Evolutionary conservation across 2,888 invertebrate genomes (phyloP).

Genomic region (Molanna angustata): DNA sequence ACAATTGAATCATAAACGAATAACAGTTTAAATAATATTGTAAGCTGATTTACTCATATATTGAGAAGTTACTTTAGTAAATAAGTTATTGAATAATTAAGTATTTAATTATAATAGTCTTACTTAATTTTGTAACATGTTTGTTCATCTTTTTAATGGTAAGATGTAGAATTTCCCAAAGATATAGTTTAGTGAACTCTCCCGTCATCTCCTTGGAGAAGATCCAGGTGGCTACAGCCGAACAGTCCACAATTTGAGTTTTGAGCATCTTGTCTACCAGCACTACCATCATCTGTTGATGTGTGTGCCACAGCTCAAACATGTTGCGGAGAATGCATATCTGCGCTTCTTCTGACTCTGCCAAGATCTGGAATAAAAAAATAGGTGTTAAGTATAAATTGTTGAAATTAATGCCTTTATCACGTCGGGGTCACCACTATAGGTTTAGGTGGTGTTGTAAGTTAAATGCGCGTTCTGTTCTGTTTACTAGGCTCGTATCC

Average conservation of each 20-base stretch:
- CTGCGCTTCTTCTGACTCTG: slow-evolving; percentile 94
- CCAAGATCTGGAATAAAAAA: slow-evolving; percentile 63
- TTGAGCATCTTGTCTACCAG: slow-evolving; percentile 96
- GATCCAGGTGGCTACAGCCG: slow-evolving; percentile 96
- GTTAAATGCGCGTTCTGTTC: too few species aligned
- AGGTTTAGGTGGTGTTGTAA: too few species aligned
- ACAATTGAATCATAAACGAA: too few species aligned
- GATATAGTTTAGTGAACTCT: slow-evolving; percentile 89
- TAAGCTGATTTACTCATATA: too few species aligned
- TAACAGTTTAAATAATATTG: too few species aligned
- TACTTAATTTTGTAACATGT: slow-evolving; percentile 80
- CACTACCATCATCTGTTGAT: slow-evolving; percentile 96
- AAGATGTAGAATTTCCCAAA: slow-evolving; percentile 95
- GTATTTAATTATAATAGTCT: too few species aligned
- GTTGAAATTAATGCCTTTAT: too few species aligned
- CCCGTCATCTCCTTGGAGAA: slow-evolving; percentile 91
- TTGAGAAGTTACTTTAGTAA: too few species aligned
- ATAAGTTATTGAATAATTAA: too few species aligned
- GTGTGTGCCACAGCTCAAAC: slow-evolving; percentile 92
- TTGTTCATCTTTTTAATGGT: slow-evolving; percentile 97
- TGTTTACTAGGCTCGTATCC: too few species aligned
- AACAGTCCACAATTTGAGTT: slow-evolving; percentile 95
- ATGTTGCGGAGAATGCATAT: slow-evolving; percentile 89
- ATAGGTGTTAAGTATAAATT: too few species aligned
- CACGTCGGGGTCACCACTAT: too few species aligned